These are phyloP conservation scores for Notolepis coatsorum DNA, from an alignment of 2,797 vertebrate genomes.

Conservation along the genomic window DNA sequence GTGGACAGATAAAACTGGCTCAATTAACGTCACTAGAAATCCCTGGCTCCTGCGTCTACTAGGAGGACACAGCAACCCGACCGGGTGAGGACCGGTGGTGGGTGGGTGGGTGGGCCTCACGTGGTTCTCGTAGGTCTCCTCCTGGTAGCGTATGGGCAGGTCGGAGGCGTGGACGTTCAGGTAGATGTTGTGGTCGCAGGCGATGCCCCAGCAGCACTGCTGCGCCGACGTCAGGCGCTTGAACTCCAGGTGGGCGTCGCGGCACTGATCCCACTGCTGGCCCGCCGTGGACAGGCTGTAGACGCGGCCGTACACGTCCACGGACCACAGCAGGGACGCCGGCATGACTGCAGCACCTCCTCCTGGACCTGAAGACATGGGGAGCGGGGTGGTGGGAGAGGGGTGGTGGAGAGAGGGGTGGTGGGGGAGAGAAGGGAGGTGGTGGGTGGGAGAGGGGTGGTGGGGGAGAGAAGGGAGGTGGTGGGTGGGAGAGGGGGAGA, in stretches of 20 bases:
- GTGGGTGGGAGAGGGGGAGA: too few relatives aligned
- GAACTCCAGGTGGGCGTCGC: slow-evolving; percentile 89
- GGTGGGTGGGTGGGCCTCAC: slow-evolving; percentile 65
- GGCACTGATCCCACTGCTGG: slow-evolving; percentile 93
- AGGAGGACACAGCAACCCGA: not conserved
- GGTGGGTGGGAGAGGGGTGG: not conserved
- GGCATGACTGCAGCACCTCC: slow-evolving; percentile 82
- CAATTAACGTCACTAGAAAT: too few relatives aligned
- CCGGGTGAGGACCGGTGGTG: not conserved
- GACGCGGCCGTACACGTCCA: slow-evolving; percentile 92
- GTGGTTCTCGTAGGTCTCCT: slow-evolving; percentile 97
- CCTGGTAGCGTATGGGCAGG: slow-evolving; percentile 90
- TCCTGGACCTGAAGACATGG: too few relatives aligned
- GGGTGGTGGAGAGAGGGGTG: not conserved
- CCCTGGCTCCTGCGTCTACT: not conserved
- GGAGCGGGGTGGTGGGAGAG: not conserved
- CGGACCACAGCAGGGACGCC: slow-evolving; percentile 90
- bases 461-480: not conserved
- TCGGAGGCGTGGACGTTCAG: slow-evolving; percentile 90
- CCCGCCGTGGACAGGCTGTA: slow-evolving; percentile 90
- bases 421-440: not conserved
- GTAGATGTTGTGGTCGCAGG: slow-evolving; percentile 92
- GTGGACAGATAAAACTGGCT: too few relatives aligned
- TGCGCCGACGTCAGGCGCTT: slow-evolving; percentile 89
- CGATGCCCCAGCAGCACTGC: slow-evolving; percentile 97